Percentiles rank a stretch among this genome's conserved stretches.
Conservation (phyloP, 1,140 invertebrate genomes). For the Drosophila lini region DNA sequence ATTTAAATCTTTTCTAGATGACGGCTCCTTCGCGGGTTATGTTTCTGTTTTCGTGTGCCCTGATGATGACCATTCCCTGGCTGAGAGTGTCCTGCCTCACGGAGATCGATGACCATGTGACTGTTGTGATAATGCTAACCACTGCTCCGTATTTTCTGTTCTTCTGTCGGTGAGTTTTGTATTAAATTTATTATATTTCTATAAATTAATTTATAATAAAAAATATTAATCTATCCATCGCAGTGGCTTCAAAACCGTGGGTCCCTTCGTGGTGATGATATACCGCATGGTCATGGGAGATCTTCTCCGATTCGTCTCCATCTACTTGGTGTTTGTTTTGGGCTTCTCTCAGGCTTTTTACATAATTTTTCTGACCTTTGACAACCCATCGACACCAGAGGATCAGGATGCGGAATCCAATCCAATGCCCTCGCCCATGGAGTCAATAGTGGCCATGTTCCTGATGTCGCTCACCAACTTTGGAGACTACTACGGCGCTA, state of each 20-base stretch:
- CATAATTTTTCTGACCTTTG: conserved; percentile 95
- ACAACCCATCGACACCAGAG: conserved; percentile 88
- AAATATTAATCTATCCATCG: background rate
- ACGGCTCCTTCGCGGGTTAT: conserved; percentile 94
- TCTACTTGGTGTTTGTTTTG: conserved; percentile 98
- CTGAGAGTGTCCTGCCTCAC: conserved; percentile 93
- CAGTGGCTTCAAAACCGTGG: conserved; percentile 98
- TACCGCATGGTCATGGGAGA: conserved; percentile 99
- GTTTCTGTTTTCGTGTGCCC: conserved; percentile 96
- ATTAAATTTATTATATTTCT: background rate
- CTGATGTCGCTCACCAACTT: conserved; percentile 99
- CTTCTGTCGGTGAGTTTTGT: conserved; percentile 92
- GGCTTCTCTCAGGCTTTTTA: conserved; percentile 99
- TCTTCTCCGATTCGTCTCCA: conserved; percentile 96
- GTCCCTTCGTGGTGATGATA: conserved; percentile 99
- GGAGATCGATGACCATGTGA: conserved; percentile 94
- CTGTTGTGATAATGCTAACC: conserved; percentile 96
- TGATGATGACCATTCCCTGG: conserved; percentile 93
- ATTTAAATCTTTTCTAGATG: conserved; percentile 85
- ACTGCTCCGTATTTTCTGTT: conserved; percentile 99
- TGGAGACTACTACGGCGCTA: conserved; percentile 95
- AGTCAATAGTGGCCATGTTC: conserved; percentile 98
- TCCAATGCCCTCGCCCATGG: conserved; percentile 94
- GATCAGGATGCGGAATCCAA: conserved; percentile 91
- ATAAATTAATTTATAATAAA: too few species aligned